A percentile compares a stretch with the other conserved stretches of the same genome.
These are phyloP conservation scores for Excalfactoria chinensis DNA, from an alignment of 2,113 vertebrate species.

Conservation along the genomic window DNA sequence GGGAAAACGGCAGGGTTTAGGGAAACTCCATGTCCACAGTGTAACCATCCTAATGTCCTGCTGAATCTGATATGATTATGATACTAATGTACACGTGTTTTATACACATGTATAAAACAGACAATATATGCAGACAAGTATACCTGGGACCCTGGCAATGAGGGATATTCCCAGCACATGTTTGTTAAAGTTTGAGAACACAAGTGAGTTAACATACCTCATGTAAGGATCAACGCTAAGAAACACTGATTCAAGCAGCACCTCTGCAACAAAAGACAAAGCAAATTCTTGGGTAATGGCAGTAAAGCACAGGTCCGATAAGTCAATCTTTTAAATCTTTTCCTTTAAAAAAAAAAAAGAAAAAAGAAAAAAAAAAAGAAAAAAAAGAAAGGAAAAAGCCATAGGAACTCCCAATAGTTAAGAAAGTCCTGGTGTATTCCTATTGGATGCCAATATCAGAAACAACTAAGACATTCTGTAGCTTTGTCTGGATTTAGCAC, in stretches of 20 bases:
- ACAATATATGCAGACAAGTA: not conserved
- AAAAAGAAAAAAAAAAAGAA: too few relatives aligned
- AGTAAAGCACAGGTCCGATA: not conserved
- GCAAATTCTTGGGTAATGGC: not conserved
- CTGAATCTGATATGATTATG: not conserved
- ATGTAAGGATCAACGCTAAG: constrained; percentile 92
- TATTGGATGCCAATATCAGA: not conserved
- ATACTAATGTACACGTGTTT: not conserved
- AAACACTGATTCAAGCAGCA: constrained; percentile 88
- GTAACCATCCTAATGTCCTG: not conserved
- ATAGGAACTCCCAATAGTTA: not conserved
- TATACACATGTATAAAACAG: not conserved
- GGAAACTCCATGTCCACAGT: not conserved
- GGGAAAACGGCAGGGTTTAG: not conserved
- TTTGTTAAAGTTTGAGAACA: not conserved
- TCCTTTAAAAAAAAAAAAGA: too few relatives aligned
- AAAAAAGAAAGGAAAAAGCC: not conserved
- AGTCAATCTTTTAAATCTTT: not conserved
- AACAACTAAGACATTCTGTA: not conserved
- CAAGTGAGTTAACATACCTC: constrained; percentile 77
- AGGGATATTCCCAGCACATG: too few relatives aligned
- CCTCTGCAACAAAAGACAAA: constrained; percentile 78
- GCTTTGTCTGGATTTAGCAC: not conserved
- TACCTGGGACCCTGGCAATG: not conserved
- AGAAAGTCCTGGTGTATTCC: not conserved